Conservation (phyloP, 2,888 invertebrate genomes). For the Drosophila kanekoi region DNA sequence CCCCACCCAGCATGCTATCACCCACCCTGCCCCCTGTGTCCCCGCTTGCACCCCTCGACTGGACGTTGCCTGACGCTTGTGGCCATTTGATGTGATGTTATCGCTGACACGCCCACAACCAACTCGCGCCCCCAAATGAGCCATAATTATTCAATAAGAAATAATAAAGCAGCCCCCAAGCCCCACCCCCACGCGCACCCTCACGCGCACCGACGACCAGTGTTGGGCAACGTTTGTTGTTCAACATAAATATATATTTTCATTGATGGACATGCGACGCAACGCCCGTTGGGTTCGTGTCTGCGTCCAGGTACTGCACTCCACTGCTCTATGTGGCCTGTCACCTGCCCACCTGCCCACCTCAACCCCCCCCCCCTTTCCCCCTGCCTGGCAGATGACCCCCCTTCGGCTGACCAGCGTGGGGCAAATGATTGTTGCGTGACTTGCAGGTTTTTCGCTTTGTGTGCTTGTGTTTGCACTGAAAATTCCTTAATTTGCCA, state of each 20-base stretch:
- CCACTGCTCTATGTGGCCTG: conserved; percentile 5
- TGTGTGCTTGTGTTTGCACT: conserved; percentile 60
- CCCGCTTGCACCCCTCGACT: too few relatives aligned
- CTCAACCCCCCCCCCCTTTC: not conserved
- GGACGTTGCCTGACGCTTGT: conserved; percentile 29
- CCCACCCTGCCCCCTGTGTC: too few relatives aligned
- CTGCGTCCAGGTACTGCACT: conserved; percentile 1
- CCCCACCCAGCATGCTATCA: not conserved
- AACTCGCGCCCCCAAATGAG: conserved; percentile 71
- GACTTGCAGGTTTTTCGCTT: conserved; percentile 77
- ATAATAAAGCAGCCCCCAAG: conserved; percentile 70
- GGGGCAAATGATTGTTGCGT: conserved; percentile 81
- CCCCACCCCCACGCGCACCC: too few relatives aligned
- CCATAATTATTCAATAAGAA: conserved; percentile 84
- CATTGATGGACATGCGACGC: conserved; percentile 71
- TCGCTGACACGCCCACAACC: conserved; percentile 56
- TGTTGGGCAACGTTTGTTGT: conserved; percentile 29
- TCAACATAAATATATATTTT: conserved; percentile 37
- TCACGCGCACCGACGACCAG: too few relatives aligned
- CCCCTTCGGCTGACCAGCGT: conserved; percentile 25
- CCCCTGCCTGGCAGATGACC: not conserved
- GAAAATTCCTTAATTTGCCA: conserved; percentile 78
- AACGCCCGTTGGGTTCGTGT: conserved; percentile 37
- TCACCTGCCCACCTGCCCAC: not conserved
- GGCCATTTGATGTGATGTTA: conserved; percentile 56